Percentiles rank a stretch among this genome's conserved stretches.
Conservation (phyloP, 2,888 invertebrate genomes). For the Hanleya hanleyi region DNA sequence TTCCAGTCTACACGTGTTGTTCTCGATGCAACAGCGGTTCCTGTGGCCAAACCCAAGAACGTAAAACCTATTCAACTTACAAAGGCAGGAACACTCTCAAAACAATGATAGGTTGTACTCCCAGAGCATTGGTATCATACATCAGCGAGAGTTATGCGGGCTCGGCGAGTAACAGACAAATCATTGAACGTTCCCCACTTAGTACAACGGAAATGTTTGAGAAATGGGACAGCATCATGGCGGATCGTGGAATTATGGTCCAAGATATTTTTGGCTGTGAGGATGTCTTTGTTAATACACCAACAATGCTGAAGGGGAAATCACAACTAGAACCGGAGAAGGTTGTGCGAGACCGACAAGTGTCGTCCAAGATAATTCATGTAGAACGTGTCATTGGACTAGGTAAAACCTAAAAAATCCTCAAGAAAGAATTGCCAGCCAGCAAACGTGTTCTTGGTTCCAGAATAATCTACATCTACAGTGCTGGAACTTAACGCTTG, state of each 20-base stretch:
- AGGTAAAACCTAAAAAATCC: conserved; percentile 13
- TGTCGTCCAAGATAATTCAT: conserved; percentile 4
- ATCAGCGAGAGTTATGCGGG: conserved; percentile 34
- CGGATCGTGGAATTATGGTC: conserved; percentile 43
- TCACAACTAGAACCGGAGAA: conserved; percentile 34
- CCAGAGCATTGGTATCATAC: conserved; percentile 30
- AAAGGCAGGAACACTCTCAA: conserved; percentile 45
- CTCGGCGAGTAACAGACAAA: conserved; percentile 35
- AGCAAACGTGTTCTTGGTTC: too few species aligned
- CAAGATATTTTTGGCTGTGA: conserved; percentile 39
- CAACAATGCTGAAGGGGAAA: conserved; percentile 38
- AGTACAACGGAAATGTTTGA: conserved; percentile 16
- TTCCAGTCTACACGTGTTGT: conserved; percentile 42
- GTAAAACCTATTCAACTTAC: conserved; percentile 43
- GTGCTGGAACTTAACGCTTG: too few species aligned
- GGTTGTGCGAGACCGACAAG: conserved; percentile 16
- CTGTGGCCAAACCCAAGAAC: conserved; percentile 39
- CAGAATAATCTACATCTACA: too few species aligned
- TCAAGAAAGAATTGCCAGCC: neutral
- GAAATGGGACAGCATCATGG: conserved; percentile 33
- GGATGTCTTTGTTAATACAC: conserved; percentile 38
- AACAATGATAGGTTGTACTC: conserved; percentile 34
- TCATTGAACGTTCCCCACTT: conserved; percentile 34
- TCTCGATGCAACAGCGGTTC: conserved; percentile 43
- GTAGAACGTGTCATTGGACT: conserved; percentile 33